Base-by-base conservation (phyloP, 2,888 invertebrate genomes). In the Eupithecia subumbrata region DNA sequence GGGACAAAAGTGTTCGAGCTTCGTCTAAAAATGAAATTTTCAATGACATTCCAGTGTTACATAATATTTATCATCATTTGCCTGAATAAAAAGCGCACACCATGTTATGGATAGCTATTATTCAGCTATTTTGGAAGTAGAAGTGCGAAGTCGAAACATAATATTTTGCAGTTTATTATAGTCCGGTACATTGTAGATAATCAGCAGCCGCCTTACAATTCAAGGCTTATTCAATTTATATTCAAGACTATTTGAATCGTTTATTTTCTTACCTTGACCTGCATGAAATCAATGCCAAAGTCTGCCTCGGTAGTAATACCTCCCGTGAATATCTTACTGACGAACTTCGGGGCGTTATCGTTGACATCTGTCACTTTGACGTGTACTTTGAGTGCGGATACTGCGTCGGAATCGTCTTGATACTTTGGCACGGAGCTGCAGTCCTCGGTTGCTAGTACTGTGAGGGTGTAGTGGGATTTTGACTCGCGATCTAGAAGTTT, bases 271-370 rank as follows among this genome's bases (percentile, higher is more conserved):
- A 97, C 98, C 95, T 97, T 97, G 0, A 98, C 95, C 80, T 96
- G 95, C 97, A 98, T 97, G 86, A 98, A 97, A 84, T 97, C 96
- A 0, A 97, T 96, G 0, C 98, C 99, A 89, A 98, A 99, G 88
- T 98, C 97, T 0, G 98, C 98, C 80, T 97, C 98, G 0, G 99
- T 98, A 18, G 99, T 98, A 1, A 99, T 97, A 1, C 99, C 99
- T 0, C 99, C 98, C 0, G 99, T 99, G 87, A 99, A 98, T 78
- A 98, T 96, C 80, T 96, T 96, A 77, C 96, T 97, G 5, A 96
- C 92, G 87, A 99, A 99, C 84, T 95, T 95, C 0, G 99, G 99
- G 0, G 98, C 95, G 90, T 99, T 99, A 86, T 99, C 99, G 86
- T 99, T 99, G 2, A 98, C 96, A 85, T 99, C 99, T 66, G 96